phyloP scores from a whole-genome alignment of 2,888 invertebrate genomes.

The Hypomecis atomaria region DNA sequence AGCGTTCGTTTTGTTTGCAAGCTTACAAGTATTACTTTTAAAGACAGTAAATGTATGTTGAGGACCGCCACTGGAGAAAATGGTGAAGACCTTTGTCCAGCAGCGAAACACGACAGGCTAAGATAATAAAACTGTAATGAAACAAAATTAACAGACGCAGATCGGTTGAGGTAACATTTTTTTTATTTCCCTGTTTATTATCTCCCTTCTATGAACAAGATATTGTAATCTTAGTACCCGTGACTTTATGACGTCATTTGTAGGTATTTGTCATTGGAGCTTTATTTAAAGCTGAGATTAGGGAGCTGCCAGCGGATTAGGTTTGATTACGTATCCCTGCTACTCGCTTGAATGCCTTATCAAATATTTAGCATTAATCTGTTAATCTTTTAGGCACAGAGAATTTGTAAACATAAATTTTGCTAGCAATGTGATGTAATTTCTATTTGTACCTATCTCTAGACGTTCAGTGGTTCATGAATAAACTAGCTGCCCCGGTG shows the following conservation, averaged over 20 bases:
- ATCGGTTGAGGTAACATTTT: too few relatives aligned
- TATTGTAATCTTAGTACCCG: not conserved
- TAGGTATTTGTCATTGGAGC: constrained; percentile 22
- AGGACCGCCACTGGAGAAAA: too few relatives aligned
- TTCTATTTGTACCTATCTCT: not conserved
- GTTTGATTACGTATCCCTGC: constrained; percentile 25
- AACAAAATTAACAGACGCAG: too few relatives aligned
- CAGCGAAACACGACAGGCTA: too few relatives aligned
- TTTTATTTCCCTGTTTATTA: too few relatives aligned
- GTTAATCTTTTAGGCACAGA: constrained; percentile 13
- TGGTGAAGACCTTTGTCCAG: too few relatives aligned
- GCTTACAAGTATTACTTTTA: too few relatives aligned
- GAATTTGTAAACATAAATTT: not conserved
- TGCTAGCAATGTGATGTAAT: not conserved
- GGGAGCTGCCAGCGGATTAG: constrained; percentile 22
- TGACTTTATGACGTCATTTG: not conserved
- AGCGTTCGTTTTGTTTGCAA: too few relatives aligned
- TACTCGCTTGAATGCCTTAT: constrained; percentile 11
- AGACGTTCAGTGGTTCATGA: too few relatives aligned
- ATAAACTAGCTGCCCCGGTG: too few relatives aligned
- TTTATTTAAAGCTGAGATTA: constrained; percentile 27
- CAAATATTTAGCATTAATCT: constrained; percentile 21
- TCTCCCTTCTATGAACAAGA: not conserved
- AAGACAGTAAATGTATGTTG: too few relatives aligned
- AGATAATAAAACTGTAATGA: too few relatives aligned